Percentiles rank a stretch among this genome's conserved stretches.
Evolutionary conservation across 2,113 vertebrate species (phyloP).

Genomic region (Arizona elegans): DNA sequence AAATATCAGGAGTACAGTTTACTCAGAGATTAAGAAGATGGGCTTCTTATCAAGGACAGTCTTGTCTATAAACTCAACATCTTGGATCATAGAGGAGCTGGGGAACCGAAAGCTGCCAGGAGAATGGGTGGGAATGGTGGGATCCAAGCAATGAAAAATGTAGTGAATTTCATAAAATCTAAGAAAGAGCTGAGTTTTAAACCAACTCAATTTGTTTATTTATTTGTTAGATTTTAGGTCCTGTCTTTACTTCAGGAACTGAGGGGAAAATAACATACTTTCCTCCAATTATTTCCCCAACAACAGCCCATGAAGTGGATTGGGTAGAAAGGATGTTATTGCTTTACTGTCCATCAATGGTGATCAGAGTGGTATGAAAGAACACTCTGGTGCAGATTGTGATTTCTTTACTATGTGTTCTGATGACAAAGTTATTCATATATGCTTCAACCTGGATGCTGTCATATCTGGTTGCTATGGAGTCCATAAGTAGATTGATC

Average conservation of each 20-base stretch:
- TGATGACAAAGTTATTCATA: not conserved
- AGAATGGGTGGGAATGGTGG: not conserved
- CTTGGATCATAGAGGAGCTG: not conserved
- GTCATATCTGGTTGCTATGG: not conserved
- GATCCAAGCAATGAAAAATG: not conserved
- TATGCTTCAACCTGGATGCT: not conserved
- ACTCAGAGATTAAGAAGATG: conserved; percentile 53
- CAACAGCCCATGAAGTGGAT: not conserved
- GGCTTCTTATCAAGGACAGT: conserved; percentile 50
- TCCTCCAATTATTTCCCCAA: not conserved
- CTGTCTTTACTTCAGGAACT: not conserved
- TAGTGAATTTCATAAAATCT: not conserved
- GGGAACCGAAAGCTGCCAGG: not conserved
- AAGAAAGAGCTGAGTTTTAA: not conserved
- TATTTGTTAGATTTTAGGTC: not conserved
- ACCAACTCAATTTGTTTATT: not conserved
- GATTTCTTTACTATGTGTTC: not conserved
- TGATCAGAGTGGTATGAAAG: not conserved
- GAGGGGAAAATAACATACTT: not conserved
- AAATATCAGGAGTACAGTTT: conserved; percentile 55
- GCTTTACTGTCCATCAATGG: not conserved
- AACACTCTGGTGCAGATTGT: not conserved
- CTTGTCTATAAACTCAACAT: conserved; percentile 34
- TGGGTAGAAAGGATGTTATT: not conserved
- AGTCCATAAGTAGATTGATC: not conserved